Percentiles rank a stretch among this genome's conserved stretches.
These are phyloP conservation scores for Acleris laterana DNA, from an alignment of 2,888 invertebrate genomes.

Conservation along the genomic window DNA sequence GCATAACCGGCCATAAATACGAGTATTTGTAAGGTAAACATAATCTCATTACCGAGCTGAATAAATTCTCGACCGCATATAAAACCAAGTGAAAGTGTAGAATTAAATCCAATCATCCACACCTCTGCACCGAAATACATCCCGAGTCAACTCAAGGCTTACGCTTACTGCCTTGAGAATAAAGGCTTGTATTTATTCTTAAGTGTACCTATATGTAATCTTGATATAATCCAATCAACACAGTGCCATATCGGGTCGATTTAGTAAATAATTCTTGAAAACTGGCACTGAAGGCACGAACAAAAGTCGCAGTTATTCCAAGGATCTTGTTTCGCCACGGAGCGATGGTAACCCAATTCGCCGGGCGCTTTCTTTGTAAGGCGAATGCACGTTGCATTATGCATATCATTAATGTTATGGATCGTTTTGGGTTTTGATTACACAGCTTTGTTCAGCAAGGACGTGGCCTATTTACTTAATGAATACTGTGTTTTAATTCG, in stretches of 20 bases:
- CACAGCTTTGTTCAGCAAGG: neutral
- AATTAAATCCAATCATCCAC: constrained; percentile 10
- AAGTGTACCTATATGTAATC: neutral
- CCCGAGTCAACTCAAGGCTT: neutral
- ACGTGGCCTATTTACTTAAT: neutral
- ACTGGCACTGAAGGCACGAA: neutral
- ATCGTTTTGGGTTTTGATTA: neutral
- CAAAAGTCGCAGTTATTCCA: constrained; percentile 20
- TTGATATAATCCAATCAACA: neutral
- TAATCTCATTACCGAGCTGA: neutral
- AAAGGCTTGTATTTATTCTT: neutral
- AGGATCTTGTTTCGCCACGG: constrained; percentile 27
- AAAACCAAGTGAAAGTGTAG: constrained; percentile 25
- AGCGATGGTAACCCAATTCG: constrained; percentile 18
- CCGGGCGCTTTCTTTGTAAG: constrained; percentile 29
- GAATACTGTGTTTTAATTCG: neutral
- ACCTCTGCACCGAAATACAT: neutral
- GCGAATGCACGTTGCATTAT: constrained; percentile 17
- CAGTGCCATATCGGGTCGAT: too few relatives aligned
- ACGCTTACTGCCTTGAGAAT: neutral
- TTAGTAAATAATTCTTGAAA: too few relatives aligned
- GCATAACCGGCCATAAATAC: neutral
- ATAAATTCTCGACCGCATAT: neutral
- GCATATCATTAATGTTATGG: constrained; percentile 2
- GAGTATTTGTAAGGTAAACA: neutral